Base-by-base conservation (phyloP, 2,113 vertebrate species). In the Spea multiplicata region DNA sequence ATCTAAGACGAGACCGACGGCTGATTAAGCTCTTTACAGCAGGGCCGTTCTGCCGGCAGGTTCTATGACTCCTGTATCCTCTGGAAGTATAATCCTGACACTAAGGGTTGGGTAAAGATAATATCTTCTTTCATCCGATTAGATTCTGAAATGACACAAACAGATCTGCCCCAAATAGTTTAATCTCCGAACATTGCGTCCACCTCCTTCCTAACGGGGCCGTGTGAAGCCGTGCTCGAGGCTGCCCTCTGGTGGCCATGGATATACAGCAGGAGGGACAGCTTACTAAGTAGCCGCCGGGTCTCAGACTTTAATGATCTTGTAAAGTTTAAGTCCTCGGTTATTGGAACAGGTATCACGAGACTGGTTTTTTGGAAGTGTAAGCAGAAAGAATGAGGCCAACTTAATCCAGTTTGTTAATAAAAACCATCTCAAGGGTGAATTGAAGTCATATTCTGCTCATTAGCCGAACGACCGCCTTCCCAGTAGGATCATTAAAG, bases 391-490 rank as follows among this genome's bases (percentile, higher is more conserved):
- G 64, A 78, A 71, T 17, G 57, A 71, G 76, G 68, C 71, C 76
- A 78, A 47, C 47, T 17, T 71, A 64, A 78, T 71, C 55, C 68
- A 10, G 59, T 71, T 78, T 71, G 71, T 71, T 71, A 78, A 71
- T 71, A 71, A 52, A n/a, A 44, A 65, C 6, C 2, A 71, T 78
- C 68, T 71, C 76, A 12, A 45, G 76, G 76, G 76, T 52, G 57
- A 71, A 71, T 12, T 14, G 6, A 47, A 78, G 67, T 71, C 68
- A 45, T 62, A 55, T 64, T 44, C 9, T 64, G 66, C 68, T 78
- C 76, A 78, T 78, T 78, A 78, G 68, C 66, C 55, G 71, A 78
- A 78, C n/a, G 67, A 67, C 64, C 76, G 49, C 45, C 67, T n/a
- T 78, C 76, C 67, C 67, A 44, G 46, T 55, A 6, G 46, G 5